A percentile compares a stretch with the other conserved stretches of the same genome.
These are phyloP conservation scores for Dromas ardeola DNA, from an alignment of 2,113 vertebrate genomes.

Conservation along the genomic window DNA sequence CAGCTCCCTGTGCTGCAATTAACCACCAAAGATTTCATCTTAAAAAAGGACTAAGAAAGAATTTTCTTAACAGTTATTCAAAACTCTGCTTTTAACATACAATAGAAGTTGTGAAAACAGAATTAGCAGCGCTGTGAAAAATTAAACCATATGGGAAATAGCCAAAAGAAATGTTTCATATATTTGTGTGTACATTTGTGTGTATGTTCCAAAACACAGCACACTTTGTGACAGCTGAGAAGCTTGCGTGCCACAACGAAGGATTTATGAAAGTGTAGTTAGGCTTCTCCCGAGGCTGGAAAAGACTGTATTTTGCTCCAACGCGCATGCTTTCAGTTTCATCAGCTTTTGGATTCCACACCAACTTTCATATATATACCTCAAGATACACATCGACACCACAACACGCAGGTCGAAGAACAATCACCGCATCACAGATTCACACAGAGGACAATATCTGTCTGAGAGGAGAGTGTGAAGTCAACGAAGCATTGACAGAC, in stretches of 20 bases:
- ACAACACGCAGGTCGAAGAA: background rate
- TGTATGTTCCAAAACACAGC: background rate
- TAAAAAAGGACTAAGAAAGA: background rate
- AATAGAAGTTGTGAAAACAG: background rate
- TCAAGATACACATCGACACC: background rate
- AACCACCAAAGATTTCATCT: background rate
- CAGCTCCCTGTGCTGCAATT: background rate
- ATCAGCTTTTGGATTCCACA: background rate
- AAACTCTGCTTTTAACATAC: background rate
- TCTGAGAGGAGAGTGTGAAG: no score
- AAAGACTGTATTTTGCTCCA: background rate
- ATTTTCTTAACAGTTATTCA: background rate
- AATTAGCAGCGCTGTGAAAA: background rate
- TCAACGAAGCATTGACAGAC: rapidly evolving
- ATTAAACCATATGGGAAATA: background rate
- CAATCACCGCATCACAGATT: background rate
- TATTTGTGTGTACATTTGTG: background rate
- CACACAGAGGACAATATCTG: background rate
- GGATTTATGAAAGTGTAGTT: background rate
- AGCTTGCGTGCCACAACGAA: rapidly evolving
- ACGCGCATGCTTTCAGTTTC: background rate
- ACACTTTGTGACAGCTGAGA: background rate
- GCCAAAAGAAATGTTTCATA: background rate
- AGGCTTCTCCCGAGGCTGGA: background rate
- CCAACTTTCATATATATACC: background rate